Evolutionary conservation across 2,797 vertebrate species (phyloP).

Genomic region (Arctocebus calabarensis): DNA sequence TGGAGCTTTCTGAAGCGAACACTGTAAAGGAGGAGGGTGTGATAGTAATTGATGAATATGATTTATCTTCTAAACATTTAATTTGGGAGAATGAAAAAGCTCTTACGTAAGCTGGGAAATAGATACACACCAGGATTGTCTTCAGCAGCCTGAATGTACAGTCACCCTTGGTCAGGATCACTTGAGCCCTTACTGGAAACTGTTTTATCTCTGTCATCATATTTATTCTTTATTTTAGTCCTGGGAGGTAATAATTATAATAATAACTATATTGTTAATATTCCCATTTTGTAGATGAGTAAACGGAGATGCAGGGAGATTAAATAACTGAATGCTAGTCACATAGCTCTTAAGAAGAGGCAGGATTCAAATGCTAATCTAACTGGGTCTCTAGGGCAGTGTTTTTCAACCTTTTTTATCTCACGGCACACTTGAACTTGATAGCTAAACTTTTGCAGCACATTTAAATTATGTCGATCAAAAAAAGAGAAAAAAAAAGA

Average conservation of each 20-base stretch:
- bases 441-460: no score
- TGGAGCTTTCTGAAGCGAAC: not conserved
- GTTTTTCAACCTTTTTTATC: no score
- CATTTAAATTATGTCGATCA: no score
- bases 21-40: accelerated
- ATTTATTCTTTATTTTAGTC: not conserved
- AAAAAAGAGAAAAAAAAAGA: no score
- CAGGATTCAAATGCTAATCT: not conserved
- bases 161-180: not conserved
- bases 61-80: not conserved
- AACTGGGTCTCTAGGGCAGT: not conserved
- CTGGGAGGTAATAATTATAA: not conserved
- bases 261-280: not conserved
- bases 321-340: not conserved
- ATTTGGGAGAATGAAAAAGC: not conserved
- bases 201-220: not conserved
- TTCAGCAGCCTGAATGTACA: accelerated
- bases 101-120: not conserved
- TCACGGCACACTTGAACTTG: no score
- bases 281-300: not conserved
- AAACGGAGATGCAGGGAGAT: not conserved
- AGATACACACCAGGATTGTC: not conserved
- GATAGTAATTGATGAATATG: not conserved
- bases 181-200: not conserved
- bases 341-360: not conserved